Base-by-base conservation (phyloP, 2,888 invertebrate genomes). In the Halocaridina rubra region DNA sequence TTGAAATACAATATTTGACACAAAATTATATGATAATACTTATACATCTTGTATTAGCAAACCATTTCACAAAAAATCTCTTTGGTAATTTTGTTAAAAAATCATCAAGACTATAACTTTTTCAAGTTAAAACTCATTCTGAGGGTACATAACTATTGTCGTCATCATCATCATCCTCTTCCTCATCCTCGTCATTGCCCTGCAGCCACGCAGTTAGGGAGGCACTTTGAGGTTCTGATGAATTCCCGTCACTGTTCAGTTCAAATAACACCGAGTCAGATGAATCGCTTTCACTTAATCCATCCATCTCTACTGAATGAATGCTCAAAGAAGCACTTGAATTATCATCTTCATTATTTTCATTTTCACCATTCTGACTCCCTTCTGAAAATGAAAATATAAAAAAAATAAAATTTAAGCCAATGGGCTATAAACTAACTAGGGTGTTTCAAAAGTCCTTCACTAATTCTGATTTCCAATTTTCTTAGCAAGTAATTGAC, bases 141-240 rank as follows among this genome's bases (percentile, higher is more conserved):
- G 69, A 69, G 27, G 69, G 69, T 10, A 19, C 69, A 69, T 69
- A 69, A 19, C 53, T 53, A 0, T 16, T n/a, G 16, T 74, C 74
- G 29, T 80, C 80, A 30, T 39, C 76, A 19, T 81, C 81, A 8
- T 27, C 67, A 7, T 76, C 75, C 8, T 81, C 74, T 19, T 82
- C 69, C 0, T 69, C 74, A 4, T 81, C 76, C 0, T 76, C 77
- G 5, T 81, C 76, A 53, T 71, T 53, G 27, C 64, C 71, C 33
- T 77, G 71, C 0, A 81, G 64, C 81, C 81, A 81, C 16, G 81
- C 81, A 67, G 30, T 75, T 1, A 81, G 29, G 10, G 74, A 75
- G 7, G 80, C 80, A 72, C 59, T 80, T n/a, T 33, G 32, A 7
- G 67, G 69, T 3, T 79, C 79, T 22, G 69, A 67, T 19, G 72